Percentiles rank a stretch among this genome's conserved stretches.
Evolutionary conservation across 2,888 invertebrate genomes (phyloP).

Genomic region (Rhaphigaster nebulosa): DNA sequence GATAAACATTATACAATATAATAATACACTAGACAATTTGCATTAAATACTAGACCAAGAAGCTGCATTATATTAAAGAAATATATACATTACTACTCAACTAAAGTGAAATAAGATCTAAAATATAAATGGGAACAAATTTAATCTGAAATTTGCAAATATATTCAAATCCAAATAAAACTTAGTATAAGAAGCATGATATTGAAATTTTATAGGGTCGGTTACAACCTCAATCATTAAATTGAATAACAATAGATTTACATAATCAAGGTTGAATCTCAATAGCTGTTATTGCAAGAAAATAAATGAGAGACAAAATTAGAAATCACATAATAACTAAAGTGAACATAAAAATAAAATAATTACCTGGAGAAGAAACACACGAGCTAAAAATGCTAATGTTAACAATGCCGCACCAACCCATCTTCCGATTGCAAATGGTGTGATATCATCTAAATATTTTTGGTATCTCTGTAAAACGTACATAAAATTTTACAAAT

Average conservation of each 20-base stretch:
- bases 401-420: slow-evolving; percentile 79
- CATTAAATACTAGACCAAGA: too few species aligned
- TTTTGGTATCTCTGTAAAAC: slow-evolving; percentile 81
- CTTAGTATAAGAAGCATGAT: not conserved
- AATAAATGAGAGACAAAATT: not conserved
- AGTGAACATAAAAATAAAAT: slow-evolving; percentile 67
- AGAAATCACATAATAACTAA: not conserved
- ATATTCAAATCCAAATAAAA: not conserved
- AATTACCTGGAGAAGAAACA: slow-evolving; percentile 83
- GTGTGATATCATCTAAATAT: slow-evolving; percentile 88
- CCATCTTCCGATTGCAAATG: slow-evolving; percentile 86
- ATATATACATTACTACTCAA: not conserved
- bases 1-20: too few species aligned
- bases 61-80: too few species aligned
- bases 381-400: slow-evolving; percentile 82
- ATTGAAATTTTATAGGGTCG: not conserved
- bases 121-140: not conserved
- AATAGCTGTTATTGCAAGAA: not conserved
- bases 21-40: too few species aligned
- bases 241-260: slow-evolving; percentile 40
- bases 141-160: not conserved
- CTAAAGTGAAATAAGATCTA: not conserved
- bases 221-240: not conserved
- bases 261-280: slow-evolving; percentile 32
- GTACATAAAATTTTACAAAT: slow-evolving; percentile 4